Evolutionary conservation across 2,888 invertebrate genomes (phyloP), one percentile per base, ranked within the genome.

Genomic region (Limnephilus marmoratus): DNA sequence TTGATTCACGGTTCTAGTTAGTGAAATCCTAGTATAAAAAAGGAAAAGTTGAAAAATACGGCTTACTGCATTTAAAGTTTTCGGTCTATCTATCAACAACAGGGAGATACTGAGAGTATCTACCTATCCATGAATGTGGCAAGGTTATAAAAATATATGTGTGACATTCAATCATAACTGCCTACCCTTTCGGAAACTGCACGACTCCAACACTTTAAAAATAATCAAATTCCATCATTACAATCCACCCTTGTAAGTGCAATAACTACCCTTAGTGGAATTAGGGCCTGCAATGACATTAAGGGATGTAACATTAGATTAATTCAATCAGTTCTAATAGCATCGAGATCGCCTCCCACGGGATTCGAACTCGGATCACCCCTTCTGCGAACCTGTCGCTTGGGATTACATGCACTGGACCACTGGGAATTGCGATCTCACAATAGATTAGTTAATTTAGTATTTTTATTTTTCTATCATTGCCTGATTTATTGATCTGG

Each of bases 301-400:
- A 85, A 34, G 90, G 85, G 34, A 86, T 90, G 93, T 93, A 93
- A 91, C 91, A 92, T 93, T 91, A 93, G 92, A 91, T 92, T 93
- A 93, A 93, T 93, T 93, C 92, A 93, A 93, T 93, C 93, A 93
- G 92, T 92, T 92, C 90, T 90, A 92, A 92, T 92, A 89, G 92
- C 85, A 85, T 86, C 90, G 92, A 89, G 90, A 93, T 93, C 93
- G 92, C 85, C 88, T 92, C 93, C 92, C 92, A 12, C 31, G 93
- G 92, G 93, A 92, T 31, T 90, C 85, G 92, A 93, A 93, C 91
- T 53, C 81, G 80, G 81, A 88, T 93, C 92, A 92, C 92, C 93
- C 93, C 93, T 91, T 91, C 82, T 53, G 80, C 88, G 41, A 89
- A 80, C 88, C 80, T 41, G 88, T 34, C 88, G 80, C 88, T 81